phyloP scores from a whole-genome alignment of 2,113 vertebrate species.

The Campylomormyrus tamandua region DNA sequence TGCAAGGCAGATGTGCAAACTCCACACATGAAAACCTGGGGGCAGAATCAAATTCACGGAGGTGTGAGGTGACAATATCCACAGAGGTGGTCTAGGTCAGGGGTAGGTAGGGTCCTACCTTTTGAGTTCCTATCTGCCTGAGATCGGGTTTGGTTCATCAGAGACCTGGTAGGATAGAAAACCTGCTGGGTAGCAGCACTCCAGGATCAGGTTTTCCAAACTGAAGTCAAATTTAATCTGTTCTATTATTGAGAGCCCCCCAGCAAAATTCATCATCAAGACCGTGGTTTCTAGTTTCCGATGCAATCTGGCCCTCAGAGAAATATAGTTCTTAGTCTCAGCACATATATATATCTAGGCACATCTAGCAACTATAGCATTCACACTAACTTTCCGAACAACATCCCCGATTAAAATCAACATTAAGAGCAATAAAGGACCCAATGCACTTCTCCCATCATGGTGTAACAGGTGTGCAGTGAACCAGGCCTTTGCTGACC shows the following conservation, averaged over 20 bases:
- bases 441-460: not conserved
- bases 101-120: not conserved
- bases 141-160: not conserved
- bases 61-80: not conserved
- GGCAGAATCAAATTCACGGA: not conserved
- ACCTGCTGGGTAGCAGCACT: not conserved
- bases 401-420: not conserved
- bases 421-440: not conserved
- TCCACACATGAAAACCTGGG: not conserved
- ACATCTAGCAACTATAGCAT: not conserved
- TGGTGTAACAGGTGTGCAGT: not conserved
- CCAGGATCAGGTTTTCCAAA: not conserved
- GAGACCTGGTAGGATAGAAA: not conserved
- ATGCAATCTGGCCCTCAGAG: not conserved
- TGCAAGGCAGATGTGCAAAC: not conserved
- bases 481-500: not conserved
- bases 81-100: not conserved
- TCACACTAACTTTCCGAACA: not conserved
- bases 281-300: not conserved
- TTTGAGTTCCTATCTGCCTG: not conserved
- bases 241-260: not conserved
- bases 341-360: not conserved
- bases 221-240: not conserved
- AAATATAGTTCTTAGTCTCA: not conserved
- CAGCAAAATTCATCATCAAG: not conserved